Evolutionary conservation across 2,888 invertebrate species (phyloP).

Genomic region (Priocnemis perturbator): DNA sequence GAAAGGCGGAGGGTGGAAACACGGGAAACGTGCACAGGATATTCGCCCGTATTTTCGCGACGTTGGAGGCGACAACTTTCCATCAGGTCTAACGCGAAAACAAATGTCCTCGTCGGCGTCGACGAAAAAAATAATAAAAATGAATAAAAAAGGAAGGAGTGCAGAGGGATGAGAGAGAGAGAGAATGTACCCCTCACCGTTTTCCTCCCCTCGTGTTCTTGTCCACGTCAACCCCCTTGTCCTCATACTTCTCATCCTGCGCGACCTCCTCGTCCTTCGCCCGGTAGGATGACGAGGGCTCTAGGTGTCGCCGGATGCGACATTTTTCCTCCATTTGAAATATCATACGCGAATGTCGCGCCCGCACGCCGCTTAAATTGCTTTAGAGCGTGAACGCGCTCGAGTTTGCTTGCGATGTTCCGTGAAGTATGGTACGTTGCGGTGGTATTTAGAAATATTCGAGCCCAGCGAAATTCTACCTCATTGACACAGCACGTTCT

Average conservation of each 20-base stretch:
- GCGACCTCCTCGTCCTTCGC: background rate
- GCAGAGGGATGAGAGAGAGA: conserved; percentile 9
- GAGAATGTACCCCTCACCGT: background rate
- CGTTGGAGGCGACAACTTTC: conserved; percentile 43
- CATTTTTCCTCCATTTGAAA: conserved; percentile 45
- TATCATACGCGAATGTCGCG: conserved; percentile 37
- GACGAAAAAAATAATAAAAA: conserved; percentile 12
- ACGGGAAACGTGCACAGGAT: conserved; percentile 33
- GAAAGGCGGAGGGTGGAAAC: conserved; percentile 16
- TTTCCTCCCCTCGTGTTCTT: background rate
- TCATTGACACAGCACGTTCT: too few relatives aligned
- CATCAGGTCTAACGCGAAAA: conserved; percentile 51
- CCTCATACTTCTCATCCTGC: conserved; percentile 1
- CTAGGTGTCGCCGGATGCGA: conserved; percentile 22
- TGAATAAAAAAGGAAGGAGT: conserved; percentile 1
- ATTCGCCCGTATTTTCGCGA: conserved; percentile 42
- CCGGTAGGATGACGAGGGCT: background rate
- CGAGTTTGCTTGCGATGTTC: too few relatives aligned
- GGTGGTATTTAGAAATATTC: too few relatives aligned
- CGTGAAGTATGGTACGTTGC: too few relatives aligned
- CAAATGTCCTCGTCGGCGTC: conserved; percentile 48
- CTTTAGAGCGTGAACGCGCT: background rate
- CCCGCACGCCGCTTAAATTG: conserved; percentile 35
- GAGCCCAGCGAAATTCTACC: too few relatives aligned
- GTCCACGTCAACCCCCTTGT: background rate